These are phyloP conservation scores for Ormyrus nitidulus DNA, from an alignment of 2,888 invertebrate species.

Conservation along the genomic window DNA sequence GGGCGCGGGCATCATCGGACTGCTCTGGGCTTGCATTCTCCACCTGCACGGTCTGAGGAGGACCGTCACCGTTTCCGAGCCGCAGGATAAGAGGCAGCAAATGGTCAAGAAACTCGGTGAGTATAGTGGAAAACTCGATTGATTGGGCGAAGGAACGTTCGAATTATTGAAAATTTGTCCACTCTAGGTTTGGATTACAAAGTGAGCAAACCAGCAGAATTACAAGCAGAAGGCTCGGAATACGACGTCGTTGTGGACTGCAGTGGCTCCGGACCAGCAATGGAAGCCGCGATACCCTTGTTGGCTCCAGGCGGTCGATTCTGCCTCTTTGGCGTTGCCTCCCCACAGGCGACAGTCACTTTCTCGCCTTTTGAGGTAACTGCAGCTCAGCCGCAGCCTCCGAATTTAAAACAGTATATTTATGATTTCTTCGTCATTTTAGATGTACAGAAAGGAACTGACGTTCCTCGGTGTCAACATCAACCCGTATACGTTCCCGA, in stretches of 20 bases:
- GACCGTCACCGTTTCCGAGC: conserved; percentile 82
- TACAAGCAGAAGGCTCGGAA: conserved; percentile 77
- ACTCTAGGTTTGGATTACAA: conserved; percentile 80
- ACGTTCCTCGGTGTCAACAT: conserved; percentile 82
- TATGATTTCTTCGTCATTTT: conserved; percentile 25
- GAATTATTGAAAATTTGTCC: not conserved
- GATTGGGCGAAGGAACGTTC: not conserved
- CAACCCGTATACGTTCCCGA: conserved; percentile 83
- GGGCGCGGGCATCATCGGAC: conserved; percentile 85
- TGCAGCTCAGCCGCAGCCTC: not conserved
- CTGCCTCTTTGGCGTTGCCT: conserved; percentile 83
- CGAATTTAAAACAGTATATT: not conserved
- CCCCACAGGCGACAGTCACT: conserved; percentile 76
- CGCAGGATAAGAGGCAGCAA: conserved; percentile 75
- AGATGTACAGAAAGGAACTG: conserved; percentile 77
- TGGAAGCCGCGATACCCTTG: conserved; percentile 80
- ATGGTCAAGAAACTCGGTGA: conserved; percentile 68
- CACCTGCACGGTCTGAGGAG: conserved; percentile 83
- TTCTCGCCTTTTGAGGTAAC: conserved; percentile 69
- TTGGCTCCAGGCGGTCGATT: conserved; percentile 81
- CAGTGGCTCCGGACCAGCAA: conserved; percentile 83
- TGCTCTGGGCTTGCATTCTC: conserved; percentile 81
- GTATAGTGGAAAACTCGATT: not conserved
- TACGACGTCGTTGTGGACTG: conserved; percentile 85
- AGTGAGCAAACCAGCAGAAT: conserved; percentile 77